A percentile compares a stretch with the other conserved stretches of the same genome.
Evolutionary conservation across 2,113 vertebrate species (phyloP).

Genomic region (Anarrhichthys ocellatus): DNA sequence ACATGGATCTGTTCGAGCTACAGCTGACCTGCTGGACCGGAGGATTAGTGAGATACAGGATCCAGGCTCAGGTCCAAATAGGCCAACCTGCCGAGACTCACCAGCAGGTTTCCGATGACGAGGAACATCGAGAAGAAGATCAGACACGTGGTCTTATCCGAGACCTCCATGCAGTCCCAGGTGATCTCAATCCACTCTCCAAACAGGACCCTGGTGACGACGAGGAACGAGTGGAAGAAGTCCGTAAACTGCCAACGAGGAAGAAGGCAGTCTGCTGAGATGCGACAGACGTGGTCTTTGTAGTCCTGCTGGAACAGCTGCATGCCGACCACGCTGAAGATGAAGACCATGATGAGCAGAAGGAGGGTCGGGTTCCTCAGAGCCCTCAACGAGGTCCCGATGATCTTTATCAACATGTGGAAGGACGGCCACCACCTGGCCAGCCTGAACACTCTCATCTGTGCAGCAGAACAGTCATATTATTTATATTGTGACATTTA

Average conservation of each 20-base stretch:
- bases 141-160: slow-evolving; percentile 91
- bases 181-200: slow-evolving; percentile 98
- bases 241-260: slow-evolving; percentile 97
- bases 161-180: slow-evolving; percentile 99
- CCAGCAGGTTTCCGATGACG: slow-evolving; percentile 96
- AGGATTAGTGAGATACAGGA: background rate
- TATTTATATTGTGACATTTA: background rate
- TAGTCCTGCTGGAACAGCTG: slow-evolving; percentile 96
- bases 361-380: slow-evolving; percentile 94
- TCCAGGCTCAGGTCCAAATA: background rate
- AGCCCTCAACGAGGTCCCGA: slow-evolving; percentile 93
- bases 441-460: slow-evolving; percentile 96
- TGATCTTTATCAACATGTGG: slow-evolving; percentile 97
- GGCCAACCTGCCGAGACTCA: slow-evolving; percentile 78
- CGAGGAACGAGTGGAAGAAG: slow-evolving; percentile 98
- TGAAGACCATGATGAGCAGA: slow-evolving; percentile 95
- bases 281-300: slow-evolving; percentile 93
- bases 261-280: slow-evolving; percentile 85
- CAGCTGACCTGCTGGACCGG: background rate
- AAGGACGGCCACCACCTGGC: slow-evolving; percentile 97
- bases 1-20: background rate
- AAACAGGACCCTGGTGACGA: slow-evolving; percentile 94
- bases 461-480: background rate
- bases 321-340: slow-evolving; percentile 97
- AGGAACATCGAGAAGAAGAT: slow-evolving; percentile 96